phyloP scores from a whole-genome alignment of 2,888 invertebrate species.

The Sinodicranocentrus sp. region DNA sequence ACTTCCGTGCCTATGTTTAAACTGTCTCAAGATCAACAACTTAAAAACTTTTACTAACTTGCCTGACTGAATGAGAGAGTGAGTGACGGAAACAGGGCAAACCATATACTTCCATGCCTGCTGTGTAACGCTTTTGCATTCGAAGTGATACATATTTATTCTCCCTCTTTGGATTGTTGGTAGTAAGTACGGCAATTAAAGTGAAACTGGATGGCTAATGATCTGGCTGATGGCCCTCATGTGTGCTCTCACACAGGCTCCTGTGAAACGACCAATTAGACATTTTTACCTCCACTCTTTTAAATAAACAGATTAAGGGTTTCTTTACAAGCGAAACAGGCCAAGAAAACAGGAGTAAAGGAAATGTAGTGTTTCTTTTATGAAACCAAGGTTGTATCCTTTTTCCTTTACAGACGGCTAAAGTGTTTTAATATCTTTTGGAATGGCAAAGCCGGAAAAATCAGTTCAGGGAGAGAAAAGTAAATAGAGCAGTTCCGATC shows the following conservation, averaged over 20 bases:
- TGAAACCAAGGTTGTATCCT: background rate
- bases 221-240: slow-evolving; percentile 24
- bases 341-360: background rate
- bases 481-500: slow-evolving; percentile 45
- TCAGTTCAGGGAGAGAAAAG: slow-evolving; percentile 49
- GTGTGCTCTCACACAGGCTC: background rate
- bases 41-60: slow-evolving; percentile 8
- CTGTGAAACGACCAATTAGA: slow-evolving; percentile 42
- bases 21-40: slow-evolving; percentile 29
- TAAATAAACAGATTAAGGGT: slow-evolving; percentile 38
- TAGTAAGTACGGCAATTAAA: slow-evolving; percentile 37
- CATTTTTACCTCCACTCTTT: slow-evolving; percentile 26
- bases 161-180: background rate
- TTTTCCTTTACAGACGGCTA: background rate
- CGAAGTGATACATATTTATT: too few species aligned
- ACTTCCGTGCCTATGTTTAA: too few species aligned
- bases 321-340: background rate
- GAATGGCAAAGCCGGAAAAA: slow-evolving; percentile 50
- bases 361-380: background rate
- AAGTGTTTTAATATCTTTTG: slow-evolving; percentile 29
- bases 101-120: background rate
- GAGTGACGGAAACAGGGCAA: slow-evolving; percentile 36
- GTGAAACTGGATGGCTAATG: slow-evolving; percentile 40
- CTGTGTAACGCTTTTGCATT: too few species aligned
- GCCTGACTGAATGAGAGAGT: background rate